Evolutionary conservation across 2,113 vertebrate genomes (phyloP).

Genomic region (Sceloporus undulatus): DNA sequence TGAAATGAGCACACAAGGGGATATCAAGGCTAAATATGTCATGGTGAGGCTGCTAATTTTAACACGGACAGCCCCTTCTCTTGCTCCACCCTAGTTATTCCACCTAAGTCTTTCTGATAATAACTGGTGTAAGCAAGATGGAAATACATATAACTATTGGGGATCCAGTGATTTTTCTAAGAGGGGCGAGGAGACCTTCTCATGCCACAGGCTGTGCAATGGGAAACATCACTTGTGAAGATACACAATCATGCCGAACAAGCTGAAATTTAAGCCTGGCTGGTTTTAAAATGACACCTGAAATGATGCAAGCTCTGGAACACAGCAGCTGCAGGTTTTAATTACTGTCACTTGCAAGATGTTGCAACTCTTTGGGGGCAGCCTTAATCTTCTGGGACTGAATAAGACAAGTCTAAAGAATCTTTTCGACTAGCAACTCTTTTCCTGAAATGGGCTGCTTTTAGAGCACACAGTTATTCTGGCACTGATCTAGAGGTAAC

Average conservation of each 20-base stretch:
- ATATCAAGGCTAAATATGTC: constrained; percentile 62
- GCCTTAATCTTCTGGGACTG: constrained; percentile 32
- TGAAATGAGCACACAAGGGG: constrained; percentile 62
- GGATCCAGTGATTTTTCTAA: background rate
- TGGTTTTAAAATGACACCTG: constrained; percentile 58
- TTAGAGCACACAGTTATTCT: constrained; percentile 30
- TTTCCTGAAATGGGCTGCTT: constrained; percentile 45
- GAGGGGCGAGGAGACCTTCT: background rate
- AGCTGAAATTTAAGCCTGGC: constrained; percentile 85
- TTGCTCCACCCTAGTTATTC: background rate
- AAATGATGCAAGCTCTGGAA: constrained; percentile 30
- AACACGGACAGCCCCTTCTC: background rate
- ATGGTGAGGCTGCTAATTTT: constrained; percentile 40
- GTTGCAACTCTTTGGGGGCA: constrained; percentile 18
- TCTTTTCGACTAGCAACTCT: constrained; percentile 14
- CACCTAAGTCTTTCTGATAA: background rate
- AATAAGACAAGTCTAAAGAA: background rate
- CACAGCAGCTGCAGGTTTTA: constrained; percentile 66
- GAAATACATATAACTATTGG: background rate
- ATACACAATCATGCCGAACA: constrained; percentile 80
- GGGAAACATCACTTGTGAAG: constrained; percentile 42
- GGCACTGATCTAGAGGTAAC: constrained; percentile 59
- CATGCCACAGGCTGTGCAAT: constrained; percentile 8
- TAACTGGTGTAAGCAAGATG: background rate
- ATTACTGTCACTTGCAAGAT: constrained; percentile 55